These are phyloP conservation scores for Isoperla grammatica DNA, from an alignment of 2,888 invertebrate species.

Conservation along the genomic window DNA sequence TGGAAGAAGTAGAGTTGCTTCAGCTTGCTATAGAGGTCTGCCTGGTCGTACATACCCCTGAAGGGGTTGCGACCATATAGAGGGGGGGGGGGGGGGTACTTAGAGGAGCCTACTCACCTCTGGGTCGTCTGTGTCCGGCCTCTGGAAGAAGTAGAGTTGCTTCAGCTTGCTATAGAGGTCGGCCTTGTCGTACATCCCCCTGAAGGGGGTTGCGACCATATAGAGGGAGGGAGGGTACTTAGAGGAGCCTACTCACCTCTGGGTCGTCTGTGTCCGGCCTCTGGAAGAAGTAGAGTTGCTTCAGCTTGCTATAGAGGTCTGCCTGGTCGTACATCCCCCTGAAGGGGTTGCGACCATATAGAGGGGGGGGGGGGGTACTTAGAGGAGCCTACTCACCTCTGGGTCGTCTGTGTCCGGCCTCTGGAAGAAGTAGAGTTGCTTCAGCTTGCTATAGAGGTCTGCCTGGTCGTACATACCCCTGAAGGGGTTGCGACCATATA, in stretches of 20 bases:
- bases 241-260: constrained; percentile 5
- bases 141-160: constrained; percentile 58
- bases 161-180: constrained; percentile 63
- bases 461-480: constrained; percentile 60
- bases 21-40: constrained; percentile 62
- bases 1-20: constrained; percentile 61
- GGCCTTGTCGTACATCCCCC: constrained; percentile 59
- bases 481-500: constrained; percentile 88
- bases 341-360: constrained; percentile 88
- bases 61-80: constrained; percentile 91
- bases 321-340: constrained; percentile 60
- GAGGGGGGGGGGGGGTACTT: no score
- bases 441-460: constrained; percentile 61
- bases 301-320: constrained; percentile 61
- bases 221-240: no score
- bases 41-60: constrained; percentile 59
- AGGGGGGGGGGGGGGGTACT: no score
- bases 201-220: constrained; percentile 73
- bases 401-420: constrained; percentile 47
- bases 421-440: constrained; percentile 60
- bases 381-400: constrained; percentile 5
- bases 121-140: constrained; percentile 47
- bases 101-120: constrained; percentile 6
- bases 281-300: constrained; percentile 60
- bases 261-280: constrained; percentile 47